These are phyloP conservation scores for Chrysolina haemoptera DNA, from an alignment of 2,888 invertebrate species.

Conservation along the genomic window DNA sequence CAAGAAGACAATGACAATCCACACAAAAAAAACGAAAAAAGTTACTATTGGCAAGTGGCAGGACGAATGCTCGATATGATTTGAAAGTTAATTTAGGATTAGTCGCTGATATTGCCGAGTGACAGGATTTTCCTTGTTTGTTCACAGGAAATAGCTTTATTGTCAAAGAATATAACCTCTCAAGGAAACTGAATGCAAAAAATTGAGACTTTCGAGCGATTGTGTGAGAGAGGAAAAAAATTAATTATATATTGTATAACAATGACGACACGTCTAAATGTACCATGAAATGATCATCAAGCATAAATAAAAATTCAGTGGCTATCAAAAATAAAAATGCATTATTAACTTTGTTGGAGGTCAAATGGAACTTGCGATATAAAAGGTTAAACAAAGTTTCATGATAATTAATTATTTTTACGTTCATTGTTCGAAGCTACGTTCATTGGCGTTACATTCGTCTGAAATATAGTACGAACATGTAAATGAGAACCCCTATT, in stretches of 20 bases:
- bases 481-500: too few relatives aligned
- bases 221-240: background rate
- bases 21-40: too few relatives aligned
- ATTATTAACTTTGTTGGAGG: slow-evolving; percentile 35
- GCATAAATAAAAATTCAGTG: slow-evolving; percentile 17
- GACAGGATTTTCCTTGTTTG: too few relatives aligned
- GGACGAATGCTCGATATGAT: too few relatives aligned
- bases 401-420: slow-evolving; percentile 34
- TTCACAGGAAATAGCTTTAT: background rate
- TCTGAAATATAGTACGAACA: background rate
- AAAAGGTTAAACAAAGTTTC: slow-evolving; percentile 33
- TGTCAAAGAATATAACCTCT: background rate
- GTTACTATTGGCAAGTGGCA: too few relatives aligned
- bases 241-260: background rate
- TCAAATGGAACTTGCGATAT: slow-evolving; percentile 28
- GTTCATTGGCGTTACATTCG: slow-evolving; percentile 14
- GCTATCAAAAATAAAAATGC: slow-evolving; percentile 27
- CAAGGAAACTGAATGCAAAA: background rate
- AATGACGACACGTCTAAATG: slow-evolving; percentile 1
- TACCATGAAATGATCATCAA: background rate
- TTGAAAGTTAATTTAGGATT: too few relatives aligned
- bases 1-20: too few relatives aligned
- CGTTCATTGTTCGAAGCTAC: slow-evolving; percentile 13
- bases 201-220: background rate
- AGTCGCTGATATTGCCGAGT: too few relatives aligned